Conservation (phyloP, 2,797 vertebrate genomes). For the Malacoctenus gilli region DNA sequence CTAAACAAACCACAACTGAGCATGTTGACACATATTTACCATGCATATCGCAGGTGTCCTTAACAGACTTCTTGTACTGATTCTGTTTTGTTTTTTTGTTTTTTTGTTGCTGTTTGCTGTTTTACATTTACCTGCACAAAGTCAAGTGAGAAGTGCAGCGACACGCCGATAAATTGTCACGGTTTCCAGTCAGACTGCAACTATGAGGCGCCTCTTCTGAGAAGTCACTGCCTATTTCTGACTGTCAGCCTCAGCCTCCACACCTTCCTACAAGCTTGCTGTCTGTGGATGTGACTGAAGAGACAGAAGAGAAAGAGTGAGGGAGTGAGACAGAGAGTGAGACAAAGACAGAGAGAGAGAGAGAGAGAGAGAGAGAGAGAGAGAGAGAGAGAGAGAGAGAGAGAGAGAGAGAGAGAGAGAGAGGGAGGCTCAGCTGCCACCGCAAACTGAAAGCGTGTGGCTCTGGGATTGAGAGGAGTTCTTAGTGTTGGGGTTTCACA, state of each 20-base stretch:
- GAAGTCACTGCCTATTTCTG: slow-evolving; percentile 75
- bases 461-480: slow-evolving; percentile 73
- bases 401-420: slow-evolving; percentile 42
- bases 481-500: slow-evolving; percentile 75
- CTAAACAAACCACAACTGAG: slow-evolving; percentile 52
- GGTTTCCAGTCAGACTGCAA: slow-evolving; percentile 76
- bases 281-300: slow-evolving; percentile 63
- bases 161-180: slow-evolving; percentile 35
- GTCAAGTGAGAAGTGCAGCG: slow-evolving; percentile 22
- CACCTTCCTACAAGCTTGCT: slow-evolving; percentile 62
- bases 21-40: slow-evolving; percentile 56
- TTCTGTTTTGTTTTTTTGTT: slow-evolving; percentile 12
- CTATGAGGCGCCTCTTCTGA: slow-evolving; percentile 71
- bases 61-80: slow-evolving; percentile 21
- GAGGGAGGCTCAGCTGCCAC: slow-evolving; percentile 68
- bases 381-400: slow-evolving; percentile 41
- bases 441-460: slow-evolving; percentile 79
- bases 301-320: no score
- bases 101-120: slow-evolving; percentile 24
- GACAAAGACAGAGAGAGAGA: slow-evolving; percentile 38
- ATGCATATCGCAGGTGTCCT: slow-evolving; percentile 41
- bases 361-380: slow-evolving; percentile 31
- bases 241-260: slow-evolving; percentile 72
- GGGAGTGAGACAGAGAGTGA: slow-evolving; percentile 38
- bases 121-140: slow-evolving; percentile 48